A percentile compares a stretch with the other conserved stretches of the same genome.
Evolutionary conservation across 2,888 invertebrate species (phyloP).

Genomic region (Tenodera sinensis): DNA sequence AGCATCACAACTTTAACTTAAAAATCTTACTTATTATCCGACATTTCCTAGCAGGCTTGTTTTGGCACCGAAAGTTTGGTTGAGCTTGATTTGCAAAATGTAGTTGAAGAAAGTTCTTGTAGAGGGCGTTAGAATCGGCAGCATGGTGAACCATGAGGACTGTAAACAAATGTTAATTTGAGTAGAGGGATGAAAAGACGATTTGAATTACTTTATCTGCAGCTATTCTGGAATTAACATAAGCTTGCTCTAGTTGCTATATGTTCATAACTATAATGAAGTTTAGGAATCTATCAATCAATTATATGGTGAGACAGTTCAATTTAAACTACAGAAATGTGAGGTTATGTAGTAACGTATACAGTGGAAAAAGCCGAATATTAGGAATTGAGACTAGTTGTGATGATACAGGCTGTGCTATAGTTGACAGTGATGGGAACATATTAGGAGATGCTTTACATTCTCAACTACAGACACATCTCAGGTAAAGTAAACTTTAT

Average conservation of each 20-base stretch:
- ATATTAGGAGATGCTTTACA: slow-evolving; percentile 76
- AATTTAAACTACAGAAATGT: neutral
- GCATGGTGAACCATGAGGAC: neutral
- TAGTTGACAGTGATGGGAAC: slow-evolving; percentile 68
- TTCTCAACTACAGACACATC: slow-evolving; percentile 75
- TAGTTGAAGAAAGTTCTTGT: no score
- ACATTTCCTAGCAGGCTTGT: neutral
- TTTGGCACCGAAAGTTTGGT: no score
- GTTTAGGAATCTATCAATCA: no score
- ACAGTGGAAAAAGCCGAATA: neutral
- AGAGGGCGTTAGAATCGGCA: no score
- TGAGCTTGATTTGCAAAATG: no score
- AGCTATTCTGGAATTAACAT: no score
- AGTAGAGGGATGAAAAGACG: no score
- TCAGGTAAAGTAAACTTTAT: slow-evolving; percentile 53
- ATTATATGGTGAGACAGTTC: neutral
- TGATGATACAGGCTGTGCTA: slow-evolving; percentile 93
- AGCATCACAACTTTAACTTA: neutral
- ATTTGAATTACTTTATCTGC: no score
- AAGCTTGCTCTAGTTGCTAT: no score
- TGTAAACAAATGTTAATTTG: no score
- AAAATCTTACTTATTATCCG: neutral
- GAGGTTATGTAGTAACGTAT: neutral
- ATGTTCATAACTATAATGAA: no score
- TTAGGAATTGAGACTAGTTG: slow-evolving; percentile 94